A percentile compares a stretch with the other conserved stretches of the same genome.
Evolutionary conservation across 2,113 vertebrate genomes (phyloP).

Genomic region (Ageneiosus marmoratus): DNA sequence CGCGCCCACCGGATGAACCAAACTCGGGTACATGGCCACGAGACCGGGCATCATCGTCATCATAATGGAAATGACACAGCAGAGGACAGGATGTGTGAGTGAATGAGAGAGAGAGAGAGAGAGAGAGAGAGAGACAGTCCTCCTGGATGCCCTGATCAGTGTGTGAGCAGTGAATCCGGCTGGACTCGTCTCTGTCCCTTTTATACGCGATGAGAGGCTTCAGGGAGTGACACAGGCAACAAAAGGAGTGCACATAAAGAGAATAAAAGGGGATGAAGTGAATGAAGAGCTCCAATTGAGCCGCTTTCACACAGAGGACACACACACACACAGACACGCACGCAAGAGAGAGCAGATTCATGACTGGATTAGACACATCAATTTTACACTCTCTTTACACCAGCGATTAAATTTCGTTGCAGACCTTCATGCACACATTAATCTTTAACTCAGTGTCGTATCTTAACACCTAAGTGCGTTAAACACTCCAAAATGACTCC

Average conservation of each 20-base stretch:
- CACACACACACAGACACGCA: constrained; percentile 24
- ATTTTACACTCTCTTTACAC: constrained; percentile 18
- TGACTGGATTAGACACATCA: constrained; percentile 92
- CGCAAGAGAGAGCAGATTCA: constrained; percentile 77
- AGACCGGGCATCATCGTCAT: constrained; percentile 95
- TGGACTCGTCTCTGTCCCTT: background rate
- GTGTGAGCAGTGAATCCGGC: background rate
- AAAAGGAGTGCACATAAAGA: constrained; percentile 20
- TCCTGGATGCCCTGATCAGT: background rate
- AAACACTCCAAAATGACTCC: background rate
- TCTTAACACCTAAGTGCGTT: background rate
- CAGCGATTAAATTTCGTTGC: background rate
- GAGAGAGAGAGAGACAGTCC: background rate
- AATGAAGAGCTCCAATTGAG: constrained; percentile 37
- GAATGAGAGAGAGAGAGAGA: background rate
- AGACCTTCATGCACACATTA: background rate
- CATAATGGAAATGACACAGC: constrained; percentile 46
- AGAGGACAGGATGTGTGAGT: background rate
- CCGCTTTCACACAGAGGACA: constrained; percentile 5
- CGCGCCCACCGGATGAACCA: constrained; percentile 82
- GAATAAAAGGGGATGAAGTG: constrained; percentile 23
- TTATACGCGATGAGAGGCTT: constrained; percentile 1
- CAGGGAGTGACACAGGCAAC: constrained; percentile 3
- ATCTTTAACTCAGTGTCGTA: constrained; percentile 43
- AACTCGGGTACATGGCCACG: constrained; percentile 86